Percentiles rank a stretch among this genome's conserved stretches.
These are phyloP conservation scores for Antedon mediterranea DNA, from an alignment of 53 echinoderm and acorn worm species.

Conservation along the genomic window DNA sequence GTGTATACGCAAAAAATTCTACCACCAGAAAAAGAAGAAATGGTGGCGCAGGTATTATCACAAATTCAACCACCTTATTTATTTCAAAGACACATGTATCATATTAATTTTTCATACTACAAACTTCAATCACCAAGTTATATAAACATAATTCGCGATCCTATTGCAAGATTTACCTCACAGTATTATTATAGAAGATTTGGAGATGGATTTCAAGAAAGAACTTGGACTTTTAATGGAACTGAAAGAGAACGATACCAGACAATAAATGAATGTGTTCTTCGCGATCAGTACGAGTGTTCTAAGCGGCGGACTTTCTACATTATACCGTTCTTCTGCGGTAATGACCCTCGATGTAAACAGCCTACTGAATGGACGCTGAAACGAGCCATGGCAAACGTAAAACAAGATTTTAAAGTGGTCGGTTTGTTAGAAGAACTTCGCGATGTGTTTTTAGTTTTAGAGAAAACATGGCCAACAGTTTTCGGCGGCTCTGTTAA, in stretches of 20 bases:
- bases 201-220: constrained; percentile 9
- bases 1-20: constrained; percentile 8
- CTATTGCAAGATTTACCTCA: constrained; percentile 4
- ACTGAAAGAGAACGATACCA: neutral
- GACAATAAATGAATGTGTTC: neutral
- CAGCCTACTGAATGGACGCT: constrained; percentile 14
- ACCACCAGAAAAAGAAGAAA: neutral
- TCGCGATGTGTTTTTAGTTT: constrained; percentile 1
- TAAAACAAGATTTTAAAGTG: neutral
- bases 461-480: neutral
- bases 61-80: constrained; percentile 8
- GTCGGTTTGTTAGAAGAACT: constrained; percentile 11
- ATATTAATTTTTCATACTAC: constrained; percentile 7
- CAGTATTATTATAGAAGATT: constrained; percentile 19
- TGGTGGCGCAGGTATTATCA: constrained; percentile 2
- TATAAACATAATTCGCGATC: constrained; percentile 15
- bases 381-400: constrained; percentile 8
- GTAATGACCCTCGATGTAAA: neutral
- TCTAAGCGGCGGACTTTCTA: neutral
- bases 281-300: neutral
- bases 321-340: constrained; percentile 7
- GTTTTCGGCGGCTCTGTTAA: constrained; percentile 4
- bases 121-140: constrained; percentile 9
- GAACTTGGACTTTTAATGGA: constrained; percentile 1
- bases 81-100: constrained; percentile 3